These are phyloP conservation scores for Leptodactylus fuscus DNA, from an alignment of 2,113 vertebrate genomes.

Conservation along the genomic window DNA sequence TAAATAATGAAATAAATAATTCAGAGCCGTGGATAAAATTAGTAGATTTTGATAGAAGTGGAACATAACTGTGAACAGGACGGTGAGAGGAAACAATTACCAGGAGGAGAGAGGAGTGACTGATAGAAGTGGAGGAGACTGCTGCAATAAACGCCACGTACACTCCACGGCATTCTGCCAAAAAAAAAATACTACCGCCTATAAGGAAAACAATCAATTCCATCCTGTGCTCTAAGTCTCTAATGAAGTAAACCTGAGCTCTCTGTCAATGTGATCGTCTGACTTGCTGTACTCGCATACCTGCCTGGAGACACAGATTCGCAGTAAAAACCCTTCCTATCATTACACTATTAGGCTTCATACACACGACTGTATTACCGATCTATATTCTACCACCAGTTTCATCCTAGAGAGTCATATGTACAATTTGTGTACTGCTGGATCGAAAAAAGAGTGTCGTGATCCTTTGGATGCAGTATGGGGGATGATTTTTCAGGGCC, in stretches of 20 bases:
- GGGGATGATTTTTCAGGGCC: no score
- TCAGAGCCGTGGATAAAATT: slow-evolving; percentile 36
- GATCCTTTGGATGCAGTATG: no score
- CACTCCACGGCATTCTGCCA: background rate
- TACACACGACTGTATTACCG: background rate
- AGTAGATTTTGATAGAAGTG: slow-evolving; percentile 24
- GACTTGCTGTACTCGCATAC: background rate
- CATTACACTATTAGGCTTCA: background rate
- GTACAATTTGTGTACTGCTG: background rate
- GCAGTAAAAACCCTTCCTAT: background rate
- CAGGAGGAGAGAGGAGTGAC: slow-evolving; percentile 5
- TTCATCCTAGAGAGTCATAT: background rate
- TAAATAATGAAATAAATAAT: slow-evolving; percentile 43
- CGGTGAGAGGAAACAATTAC: slow-evolving; percentile 34
- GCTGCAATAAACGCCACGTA: background rate
- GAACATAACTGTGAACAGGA: slow-evolving; percentile 27
- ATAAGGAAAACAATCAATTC: background rate
- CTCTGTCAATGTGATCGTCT: background rate
- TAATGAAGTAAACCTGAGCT: background rate
- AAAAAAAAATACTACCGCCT: background rate
- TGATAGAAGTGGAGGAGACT: slow-evolving; percentile 22
- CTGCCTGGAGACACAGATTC: background rate
- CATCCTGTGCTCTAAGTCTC: background rate
- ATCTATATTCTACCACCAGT: background rate
- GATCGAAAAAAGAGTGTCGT: no score